phyloP scores from a whole-genome alignment of 2,113 vertebrate species.

The Hyperopisus bebe region DNA sequence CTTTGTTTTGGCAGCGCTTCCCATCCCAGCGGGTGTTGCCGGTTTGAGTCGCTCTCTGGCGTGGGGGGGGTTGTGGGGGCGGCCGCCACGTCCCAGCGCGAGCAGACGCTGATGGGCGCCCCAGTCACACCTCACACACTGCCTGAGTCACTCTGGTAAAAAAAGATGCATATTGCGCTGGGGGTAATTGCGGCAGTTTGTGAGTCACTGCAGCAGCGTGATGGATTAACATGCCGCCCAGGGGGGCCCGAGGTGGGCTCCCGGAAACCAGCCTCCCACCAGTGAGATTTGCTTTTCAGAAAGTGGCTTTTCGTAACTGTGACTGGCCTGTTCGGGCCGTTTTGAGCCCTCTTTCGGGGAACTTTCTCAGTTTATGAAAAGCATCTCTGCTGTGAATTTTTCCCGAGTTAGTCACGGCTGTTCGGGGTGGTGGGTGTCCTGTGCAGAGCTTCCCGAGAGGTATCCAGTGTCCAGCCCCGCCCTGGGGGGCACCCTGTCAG shows the following conservation, averaged over 20 bases:
- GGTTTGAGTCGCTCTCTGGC: background rate
- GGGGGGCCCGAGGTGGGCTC: background rate
- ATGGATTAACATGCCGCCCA: background rate
- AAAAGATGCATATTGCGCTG: background rate
- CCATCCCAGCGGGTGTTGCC: background rate
- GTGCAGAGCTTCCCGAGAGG: background rate
- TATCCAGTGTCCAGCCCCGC: background rate
- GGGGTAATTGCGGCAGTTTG: background rate
- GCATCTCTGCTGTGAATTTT: background rate
- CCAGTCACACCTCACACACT: background rate
- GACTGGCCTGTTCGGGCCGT: background rate
- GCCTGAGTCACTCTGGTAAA: background rate
- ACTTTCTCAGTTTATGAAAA: conserved; percentile 12
- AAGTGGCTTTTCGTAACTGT: background rate
- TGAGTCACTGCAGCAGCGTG: conserved; percentile 11
- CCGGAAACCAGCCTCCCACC: background rate
- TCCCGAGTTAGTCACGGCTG: background rate
- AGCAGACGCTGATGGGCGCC: background rate
- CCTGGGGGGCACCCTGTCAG: background rate
- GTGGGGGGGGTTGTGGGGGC: background rate
- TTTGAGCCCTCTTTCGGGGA: background rate
- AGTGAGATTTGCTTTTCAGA: background rate
- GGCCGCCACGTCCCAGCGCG: background rate
- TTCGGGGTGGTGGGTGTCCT: background rate
- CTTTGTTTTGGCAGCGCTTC: background rate